Evolutionary conservation across 2,113 vertebrate species (phyloP), one percentile per base, ranked within the genome.

Genomic region (Addax nasomaculatus): DNA sequence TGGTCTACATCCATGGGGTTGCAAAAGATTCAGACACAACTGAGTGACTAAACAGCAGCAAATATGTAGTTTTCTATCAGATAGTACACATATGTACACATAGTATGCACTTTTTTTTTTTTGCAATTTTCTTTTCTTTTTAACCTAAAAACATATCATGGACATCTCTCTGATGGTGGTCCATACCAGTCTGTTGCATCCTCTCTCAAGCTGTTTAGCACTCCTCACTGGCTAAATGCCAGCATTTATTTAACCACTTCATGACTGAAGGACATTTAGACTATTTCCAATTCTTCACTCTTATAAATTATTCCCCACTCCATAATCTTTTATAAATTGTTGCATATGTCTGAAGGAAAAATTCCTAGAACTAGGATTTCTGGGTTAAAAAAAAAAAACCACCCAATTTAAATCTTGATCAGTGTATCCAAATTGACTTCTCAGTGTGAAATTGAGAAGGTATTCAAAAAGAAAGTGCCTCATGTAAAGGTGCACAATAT

Each of bases 121-220:
- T 97, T 81, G n/a, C 51, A 84, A 45, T 73, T 85, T 93, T 23
- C 2, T 81, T 91, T 93, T 58, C 76, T 86, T 95, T 91, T 64
- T 43, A 83, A 45, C 17, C 45, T 33, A 84, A 95, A 76, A 91
- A 10, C 84, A 36, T 30, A 36, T 93, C 45, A 29, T 25, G 9
- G 53, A n/a, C 30, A 29, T 76, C 51, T 51, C 57, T 85, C 33
- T 67, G 36, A 62, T 16, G 6, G 21, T 9, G 36, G 78, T 80
- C 53, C 47, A 84, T 4, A 7, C 29, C 16, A 16, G 15, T 70
- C 11, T 39, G 33, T 17, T 45, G 70, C 13, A 10, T 58, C 85
- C 49, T 92, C n/a, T 89, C 43, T 60, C 51, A 85, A 92, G n/a
- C 79, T 49, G n/a, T 36, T 86, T 67, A 89, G 55, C 67, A 51